Base-by-base conservation (phyloP, 2,888 invertebrate genomes). In the Unio pictorum region DNA sequence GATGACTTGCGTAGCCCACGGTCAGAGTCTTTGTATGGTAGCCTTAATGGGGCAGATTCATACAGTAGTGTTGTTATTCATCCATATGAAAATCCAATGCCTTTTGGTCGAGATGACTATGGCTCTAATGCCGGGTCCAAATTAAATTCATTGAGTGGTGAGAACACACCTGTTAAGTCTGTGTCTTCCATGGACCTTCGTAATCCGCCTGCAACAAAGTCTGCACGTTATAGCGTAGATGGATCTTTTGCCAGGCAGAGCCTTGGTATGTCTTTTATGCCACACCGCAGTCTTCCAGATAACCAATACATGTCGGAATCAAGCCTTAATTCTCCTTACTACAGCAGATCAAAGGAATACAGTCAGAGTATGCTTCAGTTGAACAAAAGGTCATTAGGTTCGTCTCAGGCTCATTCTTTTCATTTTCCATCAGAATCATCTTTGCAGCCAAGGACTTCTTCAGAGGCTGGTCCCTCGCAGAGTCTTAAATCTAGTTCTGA, bases 21-120 rank as follows among this genome's bases (percentile, higher is more conserved):
- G 26, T 74, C 76, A 61, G 80, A 81, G 55, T 72, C 72, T 60
- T 55, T 68, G 58, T 75, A 78, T 69, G 81, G 80, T 54, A 81
- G 80, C 30, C 74, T 86, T 74, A 79, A 79, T 57, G 84, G 84
- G 66, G 85, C 86, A 2, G 85, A 84, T 66, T 86, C 86, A 0
- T 86, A 83, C 72, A 84, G 72, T 61, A 86, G 86, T 76, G 82
- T 86, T 54, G 78, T 86, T 15, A 86, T 86, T 57, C 85, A 86
- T 73, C 80, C 84, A 17, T 74, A 81, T 34, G 84, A 81, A 64
- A 77, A 76, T 55, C 74, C 80, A 4, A 79, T 79, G 20, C 84
- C 80, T 3, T 84, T 86, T 70, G 84, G 84, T 57, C 65, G 80
- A 28, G 85, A 85, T 72, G 83, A 85, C 55, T 74, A 78, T 34